Base-by-base conservation (phyloP, 2,888 invertebrate genomes). In the Microctonus brassicae region DNA sequence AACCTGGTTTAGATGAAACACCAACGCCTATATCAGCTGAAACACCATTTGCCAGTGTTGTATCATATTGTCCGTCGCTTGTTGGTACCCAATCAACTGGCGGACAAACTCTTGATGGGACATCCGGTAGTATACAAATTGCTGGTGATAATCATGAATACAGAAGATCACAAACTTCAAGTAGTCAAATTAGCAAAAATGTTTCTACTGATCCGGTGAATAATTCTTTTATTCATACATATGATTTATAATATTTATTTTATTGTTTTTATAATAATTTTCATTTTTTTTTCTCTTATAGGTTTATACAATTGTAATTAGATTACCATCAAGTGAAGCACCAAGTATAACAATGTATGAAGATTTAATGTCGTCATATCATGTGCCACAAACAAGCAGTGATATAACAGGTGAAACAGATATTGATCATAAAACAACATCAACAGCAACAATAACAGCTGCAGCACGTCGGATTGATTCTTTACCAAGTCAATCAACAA, bases 281-380 rank as follows among this genome's bases (percentile, higher is more conserved):
- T 20, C 5, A 36, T 58, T n/a, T n/a, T 13, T 58, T n/a, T n/a
- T 13, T 17, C 33, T 7, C 13, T 36, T 74, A 1, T 81, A 90
- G 83, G 95, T 97, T 55, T 98, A 97, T 90, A 97, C 97, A 72
- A 97, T 98, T 83, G 90, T 98, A 76, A 98, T 98, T 82, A 91
- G 94, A 81, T 90, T 98, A 79, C 96, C 97, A 20, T 91, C 92
- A 70, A 77, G 78, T 34, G 89, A 90, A 76, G 88, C 88, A 69
- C 93, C 96, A 67, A 94, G 94, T 73, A 96, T 97, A 80, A 95
- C 94, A 88, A 95, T 96, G 95, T 95, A 95, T 77, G 94, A 94
- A 82, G 93, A 93, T 83, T 90, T 91, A 64, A 80, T 83, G 75
- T 77, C 80, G 36, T 77, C 80, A 39, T 79, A 82, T 22, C 83